Evolutionary conservation across 2,888 invertebrate genomes (phyloP).

Genomic region (Arge pagana): DNA sequence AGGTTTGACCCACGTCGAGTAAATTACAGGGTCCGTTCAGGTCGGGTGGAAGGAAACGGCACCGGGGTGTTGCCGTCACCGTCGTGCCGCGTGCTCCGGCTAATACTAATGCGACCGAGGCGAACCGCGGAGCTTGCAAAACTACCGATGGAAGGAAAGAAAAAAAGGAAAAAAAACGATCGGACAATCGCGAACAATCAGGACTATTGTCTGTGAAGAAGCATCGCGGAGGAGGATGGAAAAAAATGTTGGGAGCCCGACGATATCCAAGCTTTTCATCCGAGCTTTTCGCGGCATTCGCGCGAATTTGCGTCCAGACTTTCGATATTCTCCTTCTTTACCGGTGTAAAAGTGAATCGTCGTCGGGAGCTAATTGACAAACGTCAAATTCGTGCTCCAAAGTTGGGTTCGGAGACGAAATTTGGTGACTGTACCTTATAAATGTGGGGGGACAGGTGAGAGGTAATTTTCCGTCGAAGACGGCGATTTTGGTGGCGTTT

Average conservation of each 20-base stretch:
- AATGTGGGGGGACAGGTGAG: too few species aligned
- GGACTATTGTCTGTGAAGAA: slow-evolving; percentile 51
- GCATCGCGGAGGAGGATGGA: slow-evolving; percentile 12
- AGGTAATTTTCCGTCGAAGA: too few species aligned
- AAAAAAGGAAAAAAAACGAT: slow-evolving; percentile 27
- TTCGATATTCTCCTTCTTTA: too few species aligned
- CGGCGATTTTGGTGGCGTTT: too few species aligned
- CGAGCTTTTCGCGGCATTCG: too few species aligned
- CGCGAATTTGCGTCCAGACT: too few species aligned
- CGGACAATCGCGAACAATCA: slow-evolving; percentile 56
- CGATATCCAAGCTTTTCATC: neutral
- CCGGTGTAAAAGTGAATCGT: too few species aligned
- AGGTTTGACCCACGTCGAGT: slow-evolving; percentile 49
- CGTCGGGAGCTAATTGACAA: too few species aligned
- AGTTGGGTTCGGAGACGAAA: too few species aligned
- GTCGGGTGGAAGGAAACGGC: slow-evolving; percentile 49
- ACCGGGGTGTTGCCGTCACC: slow-evolving; percentile 40
- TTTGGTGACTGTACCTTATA: too few species aligned
- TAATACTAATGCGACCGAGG: slow-evolving; percentile 8
- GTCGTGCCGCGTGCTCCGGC: slow-evolving; percentile 15
- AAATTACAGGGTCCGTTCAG: slow-evolving; percentile 54
- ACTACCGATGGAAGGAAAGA: slow-evolving; percentile 37
- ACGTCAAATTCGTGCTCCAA: too few species aligned
- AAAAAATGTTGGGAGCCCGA: neutral
- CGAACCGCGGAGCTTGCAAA: slow-evolving; percentile 28